phyloP scores from a whole-genome alignment of 1,140 invertebrate species.

The Trichonephila clavipes region DNA sequence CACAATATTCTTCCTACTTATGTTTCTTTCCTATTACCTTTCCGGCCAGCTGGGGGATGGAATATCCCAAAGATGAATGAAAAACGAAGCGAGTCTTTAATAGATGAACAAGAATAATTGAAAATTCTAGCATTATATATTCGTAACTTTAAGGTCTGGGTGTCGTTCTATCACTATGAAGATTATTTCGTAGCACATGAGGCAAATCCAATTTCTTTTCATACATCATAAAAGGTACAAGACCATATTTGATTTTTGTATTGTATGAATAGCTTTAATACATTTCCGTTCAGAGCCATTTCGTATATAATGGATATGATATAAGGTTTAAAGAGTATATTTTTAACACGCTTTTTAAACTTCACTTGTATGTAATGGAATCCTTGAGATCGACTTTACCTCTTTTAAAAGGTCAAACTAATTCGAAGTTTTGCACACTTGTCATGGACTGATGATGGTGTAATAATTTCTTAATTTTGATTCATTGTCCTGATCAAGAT shows the following conservation, averaged over 20 bases:
- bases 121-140: background rate
- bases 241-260: background rate
- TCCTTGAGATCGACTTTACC: too few relatives aligned
- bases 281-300: too few relatives aligned
- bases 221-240: background rate
- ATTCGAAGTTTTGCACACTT: too few relatives aligned
- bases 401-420: too few relatives aligned
- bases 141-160: background rate
- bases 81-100: constrained; percentile 27
- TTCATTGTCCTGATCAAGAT: too few relatives aligned
- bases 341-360: too few relatives aligned
- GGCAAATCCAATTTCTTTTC: background rate
- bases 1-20: background rate
- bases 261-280: background rate
- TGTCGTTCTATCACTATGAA: background rate
- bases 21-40: background rate
- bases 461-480: too few relatives aligned
- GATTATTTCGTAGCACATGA: background rate
- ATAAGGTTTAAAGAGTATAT: too few relatives aligned
- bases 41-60: background rate
- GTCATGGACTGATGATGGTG: too few relatives aligned
- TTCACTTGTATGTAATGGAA: too few relatives aligned
- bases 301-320: too few relatives aligned
- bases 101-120: background rate
- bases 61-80: constrained; percentile 18